Evolutionary conservation across 92 coral and sea anemone genomes (phyloP), one percentile per base, ranked within the genome.

Genomic region (Zoanthus sociatus): DNA sequence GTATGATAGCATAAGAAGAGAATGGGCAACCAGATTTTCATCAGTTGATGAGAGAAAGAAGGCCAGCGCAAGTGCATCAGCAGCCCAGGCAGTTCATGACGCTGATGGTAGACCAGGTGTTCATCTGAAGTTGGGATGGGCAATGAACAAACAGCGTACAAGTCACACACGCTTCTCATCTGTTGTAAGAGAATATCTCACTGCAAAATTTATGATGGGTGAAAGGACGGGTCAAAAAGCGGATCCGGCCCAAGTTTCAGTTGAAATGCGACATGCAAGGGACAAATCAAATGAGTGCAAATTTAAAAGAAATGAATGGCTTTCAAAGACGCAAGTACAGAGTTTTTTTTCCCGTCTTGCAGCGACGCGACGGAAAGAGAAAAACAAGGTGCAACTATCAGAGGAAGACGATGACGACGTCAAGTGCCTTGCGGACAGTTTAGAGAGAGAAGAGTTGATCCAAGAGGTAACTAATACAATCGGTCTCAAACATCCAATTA

Each of bases 391-490:
- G 58, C 61, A 67, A 60, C 51, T 77, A 17, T 77, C 78, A 7
- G 9, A 4, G 30, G 84, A 87, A 66, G 54, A 50, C 54, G 90
- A 77, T 10, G 90, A 47, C 58, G 70, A 87, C 17, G 78, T 78
- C 66, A 56, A 61, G 50, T 56, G 83, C 76, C 71, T 75, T 50
- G 78, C 79, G 78, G 78, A 64, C 71, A 60, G 61, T 74, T 86
- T 55, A 7, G 90, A 90, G 17, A 81, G 90, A 75, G 83, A 90
- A 58, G 84, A 73, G 15, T 85, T 90, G 15, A 54, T 86, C 18
- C 83, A 90, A 47, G 67, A 44, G 83, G 56, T 90, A 32, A 81
- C 18, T 51, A 33, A 47, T 6, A 75, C 82, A 48, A 86, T 86
- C 8, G 79, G 82, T 45, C 86, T 90, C 69, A 37, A 55, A 31